A percentile compares a stretch with the other conserved stretches of the same genome.
phyloP scores from a whole-genome alignment of 2,888 invertebrate species.

The Ichneumoninae sp. region DNA sequence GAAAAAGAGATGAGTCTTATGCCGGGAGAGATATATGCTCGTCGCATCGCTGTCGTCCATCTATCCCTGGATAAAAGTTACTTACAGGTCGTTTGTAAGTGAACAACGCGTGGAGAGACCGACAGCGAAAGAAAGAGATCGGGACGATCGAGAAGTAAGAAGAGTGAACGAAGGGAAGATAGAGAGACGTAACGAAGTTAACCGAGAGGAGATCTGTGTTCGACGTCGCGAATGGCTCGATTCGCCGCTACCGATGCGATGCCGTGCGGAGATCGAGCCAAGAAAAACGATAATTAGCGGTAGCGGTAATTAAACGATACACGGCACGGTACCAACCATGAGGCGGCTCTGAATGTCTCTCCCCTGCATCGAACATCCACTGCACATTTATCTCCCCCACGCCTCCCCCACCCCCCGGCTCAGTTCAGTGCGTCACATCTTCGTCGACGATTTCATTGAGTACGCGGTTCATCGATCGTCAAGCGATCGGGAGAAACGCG shows the following conservation, averaged over 20 bases:
- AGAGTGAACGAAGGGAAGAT: neutral
- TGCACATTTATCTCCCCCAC: slow-evolving; percentile 20
- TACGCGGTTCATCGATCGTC: slow-evolving; percentile 3
- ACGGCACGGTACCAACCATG: slow-evolving; percentile 53
- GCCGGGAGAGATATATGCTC: neutral
- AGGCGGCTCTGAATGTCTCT: slow-evolving; percentile 56
- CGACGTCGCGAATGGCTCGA: slow-evolving; percentile 65
- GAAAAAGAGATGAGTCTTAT: slow-evolving; percentile 41
- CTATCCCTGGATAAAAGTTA: slow-evolving; percentile 29
- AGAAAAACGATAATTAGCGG: slow-evolving; percentile 77
- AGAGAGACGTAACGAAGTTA: slow-evolving; percentile 24
- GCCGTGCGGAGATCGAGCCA: slow-evolving; percentile 44
- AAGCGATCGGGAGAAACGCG: slow-evolving; percentile 44
- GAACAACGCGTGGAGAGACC: slow-evolving; percentile 35
- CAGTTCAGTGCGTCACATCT: slow-evolving; percentile 1
- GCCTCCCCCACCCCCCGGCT: slow-evolving; percentile 10
- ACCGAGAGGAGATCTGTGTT: slow-evolving; percentile 59
- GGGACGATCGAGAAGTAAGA: neutral
- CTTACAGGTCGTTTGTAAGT: slow-evolving; percentile 46
- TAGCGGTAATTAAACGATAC: slow-evolving; percentile 76
- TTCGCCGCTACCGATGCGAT: slow-evolving; percentile 44
- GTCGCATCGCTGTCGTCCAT: slow-evolving; percentile 40
- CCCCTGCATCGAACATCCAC: slow-evolving; percentile 35
- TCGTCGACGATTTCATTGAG: slow-evolving; percentile 6
- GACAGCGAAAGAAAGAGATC: slow-evolving; percentile 14